Conservation (phyloP, 2,797 vertebrate genomes). For the Okamejei kenojei region DNA sequence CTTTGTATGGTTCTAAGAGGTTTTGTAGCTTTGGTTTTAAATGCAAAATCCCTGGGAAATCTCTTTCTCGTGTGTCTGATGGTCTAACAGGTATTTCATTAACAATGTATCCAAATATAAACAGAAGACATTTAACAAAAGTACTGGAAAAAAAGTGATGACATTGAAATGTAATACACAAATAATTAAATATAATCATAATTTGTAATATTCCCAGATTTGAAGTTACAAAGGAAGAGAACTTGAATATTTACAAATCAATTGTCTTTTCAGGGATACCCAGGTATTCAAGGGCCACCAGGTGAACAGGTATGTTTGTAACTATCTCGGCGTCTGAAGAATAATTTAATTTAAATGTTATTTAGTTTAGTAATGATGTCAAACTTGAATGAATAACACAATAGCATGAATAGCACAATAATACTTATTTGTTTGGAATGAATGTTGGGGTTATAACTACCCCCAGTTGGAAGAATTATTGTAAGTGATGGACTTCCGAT, state of each 20-base stretch:
- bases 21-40: not conserved
- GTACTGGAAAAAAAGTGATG: not conserved
- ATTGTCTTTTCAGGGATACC: not conserved
- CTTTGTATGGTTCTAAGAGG: no score
- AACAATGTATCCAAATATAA: not conserved
- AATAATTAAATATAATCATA: no score
- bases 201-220: not conserved
- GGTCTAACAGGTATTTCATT: not conserved
- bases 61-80: not conserved
- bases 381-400: not conserved
- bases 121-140: not conserved
- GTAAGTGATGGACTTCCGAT: not conserved
- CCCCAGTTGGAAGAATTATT: not conserved
- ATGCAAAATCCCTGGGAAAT: not conserved
- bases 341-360: not conserved
- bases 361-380: not conserved
- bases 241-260: not conserved
- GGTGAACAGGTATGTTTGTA: constrained; percentile 28
- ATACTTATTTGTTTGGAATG: not conserved
- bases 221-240: not conserved
- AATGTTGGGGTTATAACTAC: not conserved
- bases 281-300: not conserved
- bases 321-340: not conserved
- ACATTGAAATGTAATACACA: not conserved
- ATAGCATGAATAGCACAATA: not conserved